Percentiles rank a stretch among this genome's conserved stretches.
Evolutionary conservation across 2,113 vertebrate species (phyloP).

Genomic region (Mystacornis crossleyi): DNA sequence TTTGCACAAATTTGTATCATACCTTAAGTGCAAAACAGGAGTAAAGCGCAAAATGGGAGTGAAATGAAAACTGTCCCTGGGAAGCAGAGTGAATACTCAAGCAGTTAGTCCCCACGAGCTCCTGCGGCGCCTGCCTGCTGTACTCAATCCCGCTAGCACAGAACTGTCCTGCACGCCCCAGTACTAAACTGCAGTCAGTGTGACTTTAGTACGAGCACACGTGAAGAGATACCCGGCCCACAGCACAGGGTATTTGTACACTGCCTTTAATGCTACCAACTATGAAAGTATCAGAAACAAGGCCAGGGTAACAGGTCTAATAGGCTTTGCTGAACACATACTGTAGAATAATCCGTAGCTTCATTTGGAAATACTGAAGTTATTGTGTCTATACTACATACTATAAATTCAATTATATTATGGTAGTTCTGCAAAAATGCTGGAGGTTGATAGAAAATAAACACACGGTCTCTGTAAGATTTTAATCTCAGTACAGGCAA

Average conservation of each 20-base stretch:
- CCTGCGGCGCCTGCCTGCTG: neutral
- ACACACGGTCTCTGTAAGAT: neutral
- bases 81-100: neutral
- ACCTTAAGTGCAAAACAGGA: neutral
- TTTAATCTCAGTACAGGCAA: neutral
- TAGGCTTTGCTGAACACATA: neutral
- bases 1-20: neutral
- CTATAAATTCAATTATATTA: neutral
- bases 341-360: neutral
- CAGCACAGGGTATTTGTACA: neutral
- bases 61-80: neutral
- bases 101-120: neutral
- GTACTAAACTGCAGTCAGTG: neutral
- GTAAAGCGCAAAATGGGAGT: neutral
- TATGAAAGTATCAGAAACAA: neutral
- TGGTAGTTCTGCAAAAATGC: neutral
- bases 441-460: neutral
- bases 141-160: rapidly evolving
- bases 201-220: neutral
- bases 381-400: neutral
- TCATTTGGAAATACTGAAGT: neutral
- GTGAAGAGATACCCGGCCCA: neutral
- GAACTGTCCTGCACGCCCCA: neutral
- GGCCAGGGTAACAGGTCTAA: neutral
- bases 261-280: neutral